These are phyloP conservation scores for Trachythela sp. DNA, from an alignment of 64 coral and sea anemone genomes.

Conservation along the genomic window DNA sequence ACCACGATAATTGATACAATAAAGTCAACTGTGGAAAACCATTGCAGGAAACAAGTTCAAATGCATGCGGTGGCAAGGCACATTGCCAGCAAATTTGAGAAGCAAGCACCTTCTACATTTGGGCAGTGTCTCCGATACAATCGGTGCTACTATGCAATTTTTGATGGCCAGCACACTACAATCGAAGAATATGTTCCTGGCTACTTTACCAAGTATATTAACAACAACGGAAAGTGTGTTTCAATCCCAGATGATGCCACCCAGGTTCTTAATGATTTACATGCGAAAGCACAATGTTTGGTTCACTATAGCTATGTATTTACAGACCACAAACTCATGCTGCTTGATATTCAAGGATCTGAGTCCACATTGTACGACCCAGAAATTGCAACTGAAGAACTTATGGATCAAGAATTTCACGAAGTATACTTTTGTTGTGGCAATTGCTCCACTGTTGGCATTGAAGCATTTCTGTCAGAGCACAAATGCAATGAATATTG, in stretches of 20 bases:
- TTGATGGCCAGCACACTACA: slow-evolving; percentile 24
- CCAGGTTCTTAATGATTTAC: slow-evolving; percentile 12
- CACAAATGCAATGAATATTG: slow-evolving; percentile 59
- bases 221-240: slow-evolving; percentile 37
- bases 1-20: slow-evolving; percentile 17
- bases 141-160: slow-evolving; percentile 26
- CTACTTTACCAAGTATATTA: slow-evolving; percentile 30
- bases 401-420: neutral
- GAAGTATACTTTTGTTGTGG: slow-evolving; percentile 64
- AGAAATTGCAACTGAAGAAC: slow-evolving; percentile 35
- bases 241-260: slow-evolving; percentile 25
- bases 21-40: slow-evolving; percentile 8
- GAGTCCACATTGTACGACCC: slow-evolving; percentile 24
- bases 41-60: slow-evolving; percentile 45
- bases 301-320: slow-evolving; percentile 28
- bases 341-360: slow-evolving; percentile 46
- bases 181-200: slow-evolving; percentile 53
- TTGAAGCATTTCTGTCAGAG: slow-evolving; percentile 24
- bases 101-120: slow-evolving; percentile 26
- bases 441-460: slow-evolving; percentile 51
- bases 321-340: slow-evolving; percentile 34
- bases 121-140: slow-evolving; percentile 49
- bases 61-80: slow-evolving; percentile 42
- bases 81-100: slow-evolving; percentile 22
- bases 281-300: slow-evolving; percentile 45